These are phyloP conservation scores for Notothenia coriiceps DNA, from an alignment of 2,113 vertebrate genomes.

Conservation along the genomic window DNA sequence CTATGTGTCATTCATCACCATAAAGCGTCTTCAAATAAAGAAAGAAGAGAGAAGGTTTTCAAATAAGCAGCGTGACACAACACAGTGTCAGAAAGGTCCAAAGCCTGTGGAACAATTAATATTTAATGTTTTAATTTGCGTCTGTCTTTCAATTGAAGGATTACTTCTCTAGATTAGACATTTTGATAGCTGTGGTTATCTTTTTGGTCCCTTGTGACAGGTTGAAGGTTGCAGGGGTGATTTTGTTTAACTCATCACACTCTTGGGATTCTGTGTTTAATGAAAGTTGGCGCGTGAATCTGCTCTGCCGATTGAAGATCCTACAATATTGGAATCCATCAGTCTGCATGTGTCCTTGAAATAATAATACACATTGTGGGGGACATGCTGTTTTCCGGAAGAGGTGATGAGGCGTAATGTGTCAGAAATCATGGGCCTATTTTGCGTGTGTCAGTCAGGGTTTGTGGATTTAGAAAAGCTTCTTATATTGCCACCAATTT, in stretches of 20 bases:
- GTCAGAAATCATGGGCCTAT: conserved; percentile 47
- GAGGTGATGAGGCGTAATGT: conserved; percentile 11
- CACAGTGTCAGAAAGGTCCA: background rate
- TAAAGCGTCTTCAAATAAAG: background rate
- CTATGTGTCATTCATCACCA: background rate
- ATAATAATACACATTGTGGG: conserved; percentile 26
- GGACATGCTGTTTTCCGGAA: conserved; percentile 29
- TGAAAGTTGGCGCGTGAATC: conserved; percentile 56
- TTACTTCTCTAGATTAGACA: conserved; percentile 53
- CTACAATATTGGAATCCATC: conserved; percentile 71
- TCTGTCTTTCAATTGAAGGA: conserved; percentile 32
- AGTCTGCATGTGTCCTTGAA: conserved; percentile 41
- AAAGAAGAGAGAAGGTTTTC: background rate
- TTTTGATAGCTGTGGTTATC: conserved; percentile 35
- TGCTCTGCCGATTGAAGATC: conserved; percentile 37
- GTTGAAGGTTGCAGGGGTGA: background rate
- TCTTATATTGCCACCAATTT: conserved; percentile 58
- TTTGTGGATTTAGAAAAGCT: conserved; percentile 76
- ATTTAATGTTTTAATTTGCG: conserved; percentile 67
- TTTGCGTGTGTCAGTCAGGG: conserved; percentile 67
- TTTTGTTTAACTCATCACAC: conserved; percentile 61
- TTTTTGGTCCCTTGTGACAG: conserved; percentile 23
- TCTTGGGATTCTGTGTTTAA: conserved; percentile 46
- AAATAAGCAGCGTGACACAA: background rate
- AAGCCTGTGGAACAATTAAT: conserved; percentile 48